Percentiles rank a stretch among this genome's conserved stretches.
Conservation (phyloP, 2,113 vertebrate species). For the Erythrolamprus reginae region DNA sequence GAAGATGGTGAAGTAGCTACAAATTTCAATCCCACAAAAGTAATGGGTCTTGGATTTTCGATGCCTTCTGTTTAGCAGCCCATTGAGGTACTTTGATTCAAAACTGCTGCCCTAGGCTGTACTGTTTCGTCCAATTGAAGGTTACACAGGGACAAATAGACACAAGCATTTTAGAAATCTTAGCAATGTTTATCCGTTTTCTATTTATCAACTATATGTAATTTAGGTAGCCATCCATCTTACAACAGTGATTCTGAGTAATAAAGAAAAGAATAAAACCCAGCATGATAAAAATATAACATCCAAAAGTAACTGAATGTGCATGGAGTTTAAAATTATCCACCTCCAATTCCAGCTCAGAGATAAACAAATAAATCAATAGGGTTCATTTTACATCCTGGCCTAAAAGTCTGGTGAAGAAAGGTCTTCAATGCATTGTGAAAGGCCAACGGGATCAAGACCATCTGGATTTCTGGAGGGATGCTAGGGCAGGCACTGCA, state of each 20-base stretch:
- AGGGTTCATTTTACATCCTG: background rate
- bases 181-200: background rate
- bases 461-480: background rate
- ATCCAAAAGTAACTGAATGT: background rate
- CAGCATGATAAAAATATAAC: background rate
- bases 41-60: background rate
- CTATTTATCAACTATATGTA: background rate
- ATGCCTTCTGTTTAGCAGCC: background rate
- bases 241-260: background rate
- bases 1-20: background rate
- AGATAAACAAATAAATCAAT: background rate
- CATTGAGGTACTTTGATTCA: background rate
- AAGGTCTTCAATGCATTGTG: background rate
- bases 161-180: background rate
- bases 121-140: background rate
- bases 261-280: background rate
- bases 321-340: background rate
- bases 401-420: background rate
- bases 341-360: background rate
- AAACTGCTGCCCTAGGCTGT: background rate
- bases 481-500: background rate
- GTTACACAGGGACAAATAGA: background rate
- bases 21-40: background rate
- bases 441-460: background rate
- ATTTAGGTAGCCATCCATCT: background rate